These are phyloP conservation scores for Chloroclystis v-ata DNA, from an alignment of 2,888 invertebrate species.

Conservation along the genomic window DNA sequence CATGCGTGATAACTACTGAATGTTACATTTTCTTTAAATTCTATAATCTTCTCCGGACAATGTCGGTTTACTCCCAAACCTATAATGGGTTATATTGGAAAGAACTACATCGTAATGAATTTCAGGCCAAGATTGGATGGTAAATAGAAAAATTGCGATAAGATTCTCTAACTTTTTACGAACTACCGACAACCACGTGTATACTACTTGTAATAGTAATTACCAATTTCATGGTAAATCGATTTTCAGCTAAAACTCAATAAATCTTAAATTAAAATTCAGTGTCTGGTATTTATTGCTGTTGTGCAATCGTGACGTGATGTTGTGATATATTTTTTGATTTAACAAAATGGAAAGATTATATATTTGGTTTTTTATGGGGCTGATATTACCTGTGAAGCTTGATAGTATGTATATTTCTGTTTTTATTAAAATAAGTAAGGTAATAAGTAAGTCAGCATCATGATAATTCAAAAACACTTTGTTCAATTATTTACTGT, in stretches of 20 bases:
- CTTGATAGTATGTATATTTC: constrained; percentile 12
- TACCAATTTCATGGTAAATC: constrained; percentile 57
- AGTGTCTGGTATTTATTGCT: background rate
- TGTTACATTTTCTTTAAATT: too few species aligned
- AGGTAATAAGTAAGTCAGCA: too few species aligned
- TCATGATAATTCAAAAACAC: too few species aligned
- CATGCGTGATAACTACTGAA: too few species aligned
- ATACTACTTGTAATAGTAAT: constrained; percentile 23
- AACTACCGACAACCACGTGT: background rate
- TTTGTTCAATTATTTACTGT: too few species aligned
- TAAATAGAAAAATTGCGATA: too few species aligned
- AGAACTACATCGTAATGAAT: too few species aligned
- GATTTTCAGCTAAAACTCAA: constrained; percentile 20
- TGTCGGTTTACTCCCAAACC: too few species aligned
- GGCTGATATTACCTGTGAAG: constrained; percentile 8
- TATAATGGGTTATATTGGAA: too few species aligned
- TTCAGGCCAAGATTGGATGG: too few species aligned
- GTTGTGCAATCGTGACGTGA: constrained; percentile 3
- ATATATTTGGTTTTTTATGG: constrained; percentile 1
- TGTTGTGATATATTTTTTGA: constrained; percentile 2
- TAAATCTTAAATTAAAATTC: constrained; percentile 8
- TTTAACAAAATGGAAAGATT: constrained; percentile 9
- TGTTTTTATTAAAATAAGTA: background rate
- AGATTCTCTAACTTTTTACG: too few species aligned
- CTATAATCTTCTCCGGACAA: too few species aligned